Evolutionary conservation across 1,140 invertebrate species (phyloP), one percentile per base, ranked within the genome.

Genomic region (Lutraria rhynchaena): DNA sequence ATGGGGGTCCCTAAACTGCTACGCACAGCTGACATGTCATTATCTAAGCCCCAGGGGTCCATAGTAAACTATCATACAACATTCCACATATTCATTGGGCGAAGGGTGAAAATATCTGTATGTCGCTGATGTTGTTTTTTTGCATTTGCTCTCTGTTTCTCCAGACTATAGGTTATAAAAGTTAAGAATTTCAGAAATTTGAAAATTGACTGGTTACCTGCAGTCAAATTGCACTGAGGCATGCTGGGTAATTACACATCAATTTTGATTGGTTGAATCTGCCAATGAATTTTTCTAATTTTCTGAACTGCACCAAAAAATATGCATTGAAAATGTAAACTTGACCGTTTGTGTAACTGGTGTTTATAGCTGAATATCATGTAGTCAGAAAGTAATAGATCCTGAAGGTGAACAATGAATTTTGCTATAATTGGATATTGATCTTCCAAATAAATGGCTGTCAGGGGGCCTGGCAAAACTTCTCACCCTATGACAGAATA

Each of bases 21-120:
- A 81, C 33, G 27, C 1, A 27, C 78, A 81, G 60, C 78, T 57
- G 69, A 65, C 69, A 74, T 49, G 57, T 63, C 58, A 81, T 81
- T 81, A 81, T 81, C 69, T 35, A 11, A 27, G n/a, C 69, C 44
- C 58, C 27, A 74, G 78, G 78, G 78, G 78, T 53, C 67, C 11
- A 15, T 13, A 22, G 5, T 49, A 22, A 67, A 67, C 44, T 67
- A 67, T 67, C 63, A 67, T 3, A 22, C 37, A 51, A 33, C 49
- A 71, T 71, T 55, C 69, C 69, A 71, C n/a, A 71, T 35, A 71
- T 55, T 71, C 31, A 55, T 46, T 55, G 31, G 35, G 33, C 49
- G 35, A 46, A 24, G 69, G 53, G n/a, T 7, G 22, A 33, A 35
- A 61, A 31, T 61, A 37, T 4, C 57, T 53, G 35, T 41, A n/a